Evolutionary conservation across 2,888 invertebrate genomes (phyloP).

Genomic region (Parnassius apollo): DNA sequence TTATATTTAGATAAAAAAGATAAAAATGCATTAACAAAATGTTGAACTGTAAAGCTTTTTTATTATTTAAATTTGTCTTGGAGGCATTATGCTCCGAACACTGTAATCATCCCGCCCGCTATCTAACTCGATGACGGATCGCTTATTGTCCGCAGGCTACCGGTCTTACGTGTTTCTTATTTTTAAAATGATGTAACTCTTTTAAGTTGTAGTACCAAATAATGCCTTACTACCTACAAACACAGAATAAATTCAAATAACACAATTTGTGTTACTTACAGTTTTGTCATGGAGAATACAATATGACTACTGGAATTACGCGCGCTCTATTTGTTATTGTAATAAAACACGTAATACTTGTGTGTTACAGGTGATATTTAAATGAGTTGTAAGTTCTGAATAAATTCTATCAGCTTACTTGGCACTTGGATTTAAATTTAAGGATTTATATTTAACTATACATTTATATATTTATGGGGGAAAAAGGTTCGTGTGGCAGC

Average conservation of each 20-base stretch:
- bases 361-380: constrained; percentile 28
- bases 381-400: neutral
- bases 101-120: constrained; percentile 63
- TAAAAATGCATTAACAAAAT: constrained; percentile 2
- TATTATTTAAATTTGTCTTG: constrained; percentile 59
- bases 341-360: constrained; percentile 10
- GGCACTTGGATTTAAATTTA: constrained; percentile 15
- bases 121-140: constrained; percentile 75
- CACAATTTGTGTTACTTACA: constrained; percentile 24
- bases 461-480: constrained; percentile 38
- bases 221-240: constrained; percentile 29
- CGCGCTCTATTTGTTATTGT: constrained; percentile 11
- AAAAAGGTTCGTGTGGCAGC: too few relatives aligned
- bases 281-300: constrained; percentile 21
- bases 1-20: neutral
- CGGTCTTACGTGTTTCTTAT: constrained; percentile 54
- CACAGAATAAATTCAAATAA: constrained; percentile 32
- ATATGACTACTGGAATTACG: constrained; percentile 47
- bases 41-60: constrained; percentile 32
- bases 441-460: constrained; percentile 38
- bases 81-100: constrained; percentile 48
- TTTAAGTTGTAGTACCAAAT: constrained; percentile 34
- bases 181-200: constrained; percentile 40
- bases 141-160: constrained; percentile 75
- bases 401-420: constrained; percentile 6